These are phyloP conservation scores for Panagrolaimus sp. DNA, from an alignment of 1,140 invertebrate genomes.

Conservation along the genomic window DNA sequence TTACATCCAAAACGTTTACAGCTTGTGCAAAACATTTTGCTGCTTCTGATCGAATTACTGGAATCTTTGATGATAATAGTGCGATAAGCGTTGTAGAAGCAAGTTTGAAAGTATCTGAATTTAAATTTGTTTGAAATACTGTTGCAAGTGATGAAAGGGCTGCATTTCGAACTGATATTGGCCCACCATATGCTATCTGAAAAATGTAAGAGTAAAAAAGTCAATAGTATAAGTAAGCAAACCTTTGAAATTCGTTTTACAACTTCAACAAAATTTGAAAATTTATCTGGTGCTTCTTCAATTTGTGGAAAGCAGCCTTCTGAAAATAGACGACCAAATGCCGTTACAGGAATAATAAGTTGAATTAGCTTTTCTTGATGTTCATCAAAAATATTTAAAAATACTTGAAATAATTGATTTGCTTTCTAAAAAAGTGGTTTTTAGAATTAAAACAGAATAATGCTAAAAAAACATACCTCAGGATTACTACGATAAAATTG, in stretches of 20 bases:
- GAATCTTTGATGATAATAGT: not conserved
- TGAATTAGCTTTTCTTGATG: not conserved
- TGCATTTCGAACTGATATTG: not conserved
- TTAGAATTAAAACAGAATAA: not conserved
- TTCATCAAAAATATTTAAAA: not conserved
- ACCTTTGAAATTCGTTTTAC: slow-evolving; percentile 2
- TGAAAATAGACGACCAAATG: not conserved
- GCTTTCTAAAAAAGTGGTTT: slow-evolving; percentile 3
- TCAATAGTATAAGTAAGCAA: no score
- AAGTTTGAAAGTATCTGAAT: not conserved
- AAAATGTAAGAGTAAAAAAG: not conserved
- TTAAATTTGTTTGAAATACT: not conserved
- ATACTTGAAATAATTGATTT: not conserved
- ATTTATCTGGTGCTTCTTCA: not conserved
- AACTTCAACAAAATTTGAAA: not conserved
- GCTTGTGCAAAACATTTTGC: not conserved
- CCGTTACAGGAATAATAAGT: not conserved
- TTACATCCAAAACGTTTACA: not conserved
- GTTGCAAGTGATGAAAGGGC: not conserved
- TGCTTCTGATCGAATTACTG: not conserved
- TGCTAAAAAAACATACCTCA: not conserved
- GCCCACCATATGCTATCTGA: not conserved
- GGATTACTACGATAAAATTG: not conserved
- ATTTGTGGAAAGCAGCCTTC: not conserved
- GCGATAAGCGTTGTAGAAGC: not conserved